A percentile compares a stretch with the other conserved stretches of the same genome.
Conservation (phyloP, 2,888 invertebrate species). For the Agonopterix arenella region DNA sequence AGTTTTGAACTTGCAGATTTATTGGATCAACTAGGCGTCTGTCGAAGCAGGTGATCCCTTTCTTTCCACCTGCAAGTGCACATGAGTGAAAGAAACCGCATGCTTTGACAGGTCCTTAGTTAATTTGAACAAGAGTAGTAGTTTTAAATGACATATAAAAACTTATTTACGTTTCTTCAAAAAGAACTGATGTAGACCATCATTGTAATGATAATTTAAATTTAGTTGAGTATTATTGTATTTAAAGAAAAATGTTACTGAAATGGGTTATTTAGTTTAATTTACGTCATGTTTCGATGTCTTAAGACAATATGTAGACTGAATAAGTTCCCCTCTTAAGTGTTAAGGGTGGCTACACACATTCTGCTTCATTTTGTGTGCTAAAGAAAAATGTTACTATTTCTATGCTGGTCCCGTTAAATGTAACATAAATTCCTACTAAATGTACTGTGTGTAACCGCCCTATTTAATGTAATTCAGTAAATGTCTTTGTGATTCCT, state of each 20-base stretch:
- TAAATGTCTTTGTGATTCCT: constrained; percentile 40
- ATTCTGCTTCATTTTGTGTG: neutral
- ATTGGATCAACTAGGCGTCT: too few species aligned
- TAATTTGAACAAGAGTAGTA: too few species aligned
- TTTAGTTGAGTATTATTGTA: constrained; percentile 59
- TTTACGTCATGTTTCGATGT: constrained; percentile 60
- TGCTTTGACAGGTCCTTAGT: too few species aligned
- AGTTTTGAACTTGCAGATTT: too few species aligned
- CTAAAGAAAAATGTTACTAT: neutral
- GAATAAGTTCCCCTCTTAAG: constrained; percentile 22
- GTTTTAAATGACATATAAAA: constrained; percentile 21
- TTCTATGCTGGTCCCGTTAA: neutral
- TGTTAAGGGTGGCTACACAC: constrained; percentile 5
- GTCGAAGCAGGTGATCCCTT: too few species aligned
- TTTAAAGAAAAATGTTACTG: constrained; percentile 35
- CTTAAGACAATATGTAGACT: constrained; percentile 72
- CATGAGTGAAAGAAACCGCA: too few species aligned
- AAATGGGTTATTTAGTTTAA: constrained; percentile 39
- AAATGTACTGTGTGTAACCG: constrained; percentile 1
- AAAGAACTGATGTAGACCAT: constrained; percentile 51
- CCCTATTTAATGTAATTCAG: constrained; percentile 13
- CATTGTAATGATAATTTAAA: constrained; percentile 41
- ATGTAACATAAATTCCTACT: neutral
- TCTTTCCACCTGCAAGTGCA: too few species aligned
- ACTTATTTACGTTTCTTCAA: constrained; percentile 33